Base-by-base conservation (phyloP, 2,113 vertebrate species). In the Girardinichthys multiradiatus region DNA sequence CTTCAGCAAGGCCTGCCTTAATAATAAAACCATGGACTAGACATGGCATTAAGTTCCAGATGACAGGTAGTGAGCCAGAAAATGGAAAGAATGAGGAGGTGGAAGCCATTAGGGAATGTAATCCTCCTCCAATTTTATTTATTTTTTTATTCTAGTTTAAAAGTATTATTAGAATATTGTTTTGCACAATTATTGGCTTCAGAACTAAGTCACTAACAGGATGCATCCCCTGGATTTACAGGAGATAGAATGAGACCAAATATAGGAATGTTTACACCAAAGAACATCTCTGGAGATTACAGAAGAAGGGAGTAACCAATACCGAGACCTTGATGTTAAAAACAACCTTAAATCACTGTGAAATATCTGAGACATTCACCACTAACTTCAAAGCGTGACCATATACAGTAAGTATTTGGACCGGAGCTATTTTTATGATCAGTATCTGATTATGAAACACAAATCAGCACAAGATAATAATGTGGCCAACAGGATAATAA, bases 1-100 rank as follows among this genome's bases (percentile, higher is more conserved):
- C 67, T 80, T 70, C 57, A 45, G 73, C 67, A 30, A 15, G 58
- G 64, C 61, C 48, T 19, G 59, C n/a, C 62, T 51, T 54, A 64
- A 68, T 59, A 67, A 61, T 78, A 77, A 83, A 82, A 85, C 72
- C 77, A 81, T 64, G 79, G 59, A 70, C 17, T 3, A 29, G 48
- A 68, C 39, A 64, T 57, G 54, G 64, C 68, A 79, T 77, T 81
- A 73, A 84, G 79, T 70, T 77, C 78, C 77, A 87, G 79, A 80
- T 73, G 68, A 82, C 79, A 79, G 69, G 73, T 71, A 80, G n/a
- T 73, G 28, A 82, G 64, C 6, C 31, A 62, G 54, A 64, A 48
- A 26, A 74, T 27, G 35, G 24, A 26, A 15, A 64, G 57, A 26
- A 65, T 28, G 27, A 28, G 29, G 26, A 58, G 31, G 57, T 57